phyloP scores from a whole-genome alignment of 2,113 vertebrate species.

The Anthoscopus minutus region DNA sequence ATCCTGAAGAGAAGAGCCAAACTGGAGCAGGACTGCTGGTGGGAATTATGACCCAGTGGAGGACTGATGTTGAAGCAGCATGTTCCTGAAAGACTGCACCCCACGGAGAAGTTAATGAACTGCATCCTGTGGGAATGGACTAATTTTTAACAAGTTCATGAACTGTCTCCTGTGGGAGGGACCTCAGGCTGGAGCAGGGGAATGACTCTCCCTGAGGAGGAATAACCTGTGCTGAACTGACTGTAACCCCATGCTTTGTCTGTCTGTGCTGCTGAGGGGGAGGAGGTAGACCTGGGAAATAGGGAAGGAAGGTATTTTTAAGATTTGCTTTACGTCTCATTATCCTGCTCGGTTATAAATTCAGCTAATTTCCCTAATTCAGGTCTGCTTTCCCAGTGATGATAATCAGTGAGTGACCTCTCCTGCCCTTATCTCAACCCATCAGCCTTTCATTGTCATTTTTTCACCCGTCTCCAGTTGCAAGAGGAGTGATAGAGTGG shows the following conservation, averaged over 20 bases:
- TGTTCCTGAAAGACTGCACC: not conserved
- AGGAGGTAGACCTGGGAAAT: not conserved
- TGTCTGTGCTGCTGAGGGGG: not conserved
- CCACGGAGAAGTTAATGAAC: not conserved
- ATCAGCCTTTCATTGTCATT: not conserved
- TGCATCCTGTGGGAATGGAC: not conserved
- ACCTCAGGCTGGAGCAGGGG: not conserved
- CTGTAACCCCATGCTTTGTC: not conserved
- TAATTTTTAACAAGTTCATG: not conserved
- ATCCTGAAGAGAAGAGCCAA: not conserved
- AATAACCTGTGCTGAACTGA: not conserved
- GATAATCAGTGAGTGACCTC: not conserved
- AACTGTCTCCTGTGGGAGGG: not conserved
- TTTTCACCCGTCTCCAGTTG: not conserved
- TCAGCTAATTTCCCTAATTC: not conserved
- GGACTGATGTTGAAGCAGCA: not conserved
- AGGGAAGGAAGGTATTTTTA: not conserved
- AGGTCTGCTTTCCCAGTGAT: not conserved
- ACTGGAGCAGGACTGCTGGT: not conserved
- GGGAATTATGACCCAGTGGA: not conserved
- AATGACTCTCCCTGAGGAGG: not conserved
- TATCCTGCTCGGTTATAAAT: not conserved
- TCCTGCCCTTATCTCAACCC: not conserved
- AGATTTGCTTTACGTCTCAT: not conserved
- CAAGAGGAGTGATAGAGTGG: not conserved